Evolutionary conservation across 2,797 vertebrate species (phyloP).

Genomic region (Sebastes taczanowskii): DNA sequence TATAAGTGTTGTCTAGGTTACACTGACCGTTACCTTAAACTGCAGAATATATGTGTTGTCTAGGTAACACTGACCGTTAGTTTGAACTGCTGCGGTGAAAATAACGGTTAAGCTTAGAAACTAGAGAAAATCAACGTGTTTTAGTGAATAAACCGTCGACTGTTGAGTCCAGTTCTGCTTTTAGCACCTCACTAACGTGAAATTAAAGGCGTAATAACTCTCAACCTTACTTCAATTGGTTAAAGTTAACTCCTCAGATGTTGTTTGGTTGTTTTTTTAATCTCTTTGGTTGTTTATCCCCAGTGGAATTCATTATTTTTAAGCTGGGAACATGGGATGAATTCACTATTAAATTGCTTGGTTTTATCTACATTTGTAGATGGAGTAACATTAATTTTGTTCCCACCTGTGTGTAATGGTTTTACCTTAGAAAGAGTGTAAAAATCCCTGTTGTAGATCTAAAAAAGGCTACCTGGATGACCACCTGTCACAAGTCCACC

Average conservation of each 20-base stretch:
- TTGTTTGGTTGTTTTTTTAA: not conserved
- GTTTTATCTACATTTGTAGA: not conserved
- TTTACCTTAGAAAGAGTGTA: too few relatives aligned
- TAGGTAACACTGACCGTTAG: slow-evolving; percentile 14
- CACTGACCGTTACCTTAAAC: slow-evolving; percentile 7
- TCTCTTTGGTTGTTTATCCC: slow-evolving; percentile 47
- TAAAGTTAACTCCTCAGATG: not conserved
- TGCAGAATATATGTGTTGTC: not conserved
- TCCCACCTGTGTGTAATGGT: too few relatives aligned
- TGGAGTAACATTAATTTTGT: not conserved
- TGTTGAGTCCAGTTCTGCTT: slow-evolving; percentile 3
- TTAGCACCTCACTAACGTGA: not conserved
- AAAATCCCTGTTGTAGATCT: not conserved
- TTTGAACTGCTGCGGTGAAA: not conserved
- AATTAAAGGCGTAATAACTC: not conserved
- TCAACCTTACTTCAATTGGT: not conserved
- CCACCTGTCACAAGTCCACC: slow-evolving; percentile 44
- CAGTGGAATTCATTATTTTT: slow-evolving; percentile 39
- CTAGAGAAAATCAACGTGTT: not conserved
- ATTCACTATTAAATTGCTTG: not conserved
- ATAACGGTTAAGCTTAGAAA: not conserved
- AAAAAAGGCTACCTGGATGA: not conserved
- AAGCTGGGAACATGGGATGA: not conserved
- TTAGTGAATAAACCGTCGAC: too few relatives aligned
- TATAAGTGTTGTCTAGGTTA: not conserved